Evolutionary conservation across 35 echinoderm and acorn worm genomes (phyloP), one percentile per base, ranked within the genome.

Genomic region (Heliocidaris erythrogramma): DNA sequence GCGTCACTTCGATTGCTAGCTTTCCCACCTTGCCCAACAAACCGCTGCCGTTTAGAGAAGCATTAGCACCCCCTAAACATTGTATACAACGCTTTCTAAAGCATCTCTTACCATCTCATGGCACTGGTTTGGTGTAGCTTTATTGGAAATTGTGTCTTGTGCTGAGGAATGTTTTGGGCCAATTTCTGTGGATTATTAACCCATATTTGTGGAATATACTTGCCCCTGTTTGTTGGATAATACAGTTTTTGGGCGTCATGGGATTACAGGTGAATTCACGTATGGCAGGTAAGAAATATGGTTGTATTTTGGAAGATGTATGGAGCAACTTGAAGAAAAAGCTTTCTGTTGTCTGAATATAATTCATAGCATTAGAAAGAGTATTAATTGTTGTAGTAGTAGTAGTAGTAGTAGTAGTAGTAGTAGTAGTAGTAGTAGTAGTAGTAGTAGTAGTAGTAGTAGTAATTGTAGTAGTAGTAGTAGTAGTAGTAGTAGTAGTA

Each of bases 251-350:
- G 14, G 65, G 65, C 17, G 24, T 1, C 31, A 89, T 89, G 87
- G 87, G 87, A 12, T 30, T 89, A 7, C 87, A 89, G 87, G 87
- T 89, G 31, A 89, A 89, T 48, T 89, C 87, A 32, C 31, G 87
- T 6, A 89, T 89, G 87, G 87, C 87, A 89, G 87, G 87, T 89
- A 89, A 48, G 87, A 32, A 89, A 42, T 2, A 6, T 11, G 0
- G 35, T 42, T 42, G 52, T 56, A 56, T 14, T 14, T 56, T 56
- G 52, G 52, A 56, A 56, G 52, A 14, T 56, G 52, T 9, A 56
- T 56, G 52, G 52, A 56, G 52, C 14, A 13, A 2, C 9, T 56
- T 56, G 52, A 56, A 13, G 0, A 56, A 56, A 2, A 12, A 11
- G 52, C 52, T 56, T 56, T 14, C 21, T 78, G 65, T 5, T 2